phyloP scores from a whole-genome alignment of 1,140 invertebrate genomes.

The Drosophila yakuba region DNA sequence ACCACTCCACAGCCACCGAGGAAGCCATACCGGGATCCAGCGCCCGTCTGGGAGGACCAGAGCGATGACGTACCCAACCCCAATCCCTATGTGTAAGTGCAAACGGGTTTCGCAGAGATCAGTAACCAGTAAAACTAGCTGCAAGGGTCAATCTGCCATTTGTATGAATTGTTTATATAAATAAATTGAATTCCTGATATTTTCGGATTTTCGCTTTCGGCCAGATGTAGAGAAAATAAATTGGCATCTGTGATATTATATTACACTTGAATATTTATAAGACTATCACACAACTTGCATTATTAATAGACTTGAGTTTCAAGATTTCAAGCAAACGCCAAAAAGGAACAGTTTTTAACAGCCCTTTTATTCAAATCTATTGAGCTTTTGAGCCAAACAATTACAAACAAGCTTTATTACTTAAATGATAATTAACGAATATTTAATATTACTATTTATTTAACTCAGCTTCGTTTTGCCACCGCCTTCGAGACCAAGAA shows the following conservation, averaged over 20 bases:
- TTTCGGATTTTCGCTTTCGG: not conserved
- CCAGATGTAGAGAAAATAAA: not conserved
- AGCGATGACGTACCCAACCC: slow-evolving; percentile 86
- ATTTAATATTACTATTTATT: too few relatives aligned
- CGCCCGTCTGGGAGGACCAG: slow-evolving; percentile 87
- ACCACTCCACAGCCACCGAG: slow-evolving; percentile 84
- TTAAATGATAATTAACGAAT: too few relatives aligned
- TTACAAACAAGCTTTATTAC: too few relatives aligned
- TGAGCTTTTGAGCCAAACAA: too few relatives aligned
- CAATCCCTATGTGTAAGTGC: slow-evolving; percentile 86
- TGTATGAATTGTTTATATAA: slow-evolving; percentile 6
- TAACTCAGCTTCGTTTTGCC: slow-evolving; percentile 75
- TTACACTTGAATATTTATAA: not conserved
- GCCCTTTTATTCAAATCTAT: too few relatives aligned
- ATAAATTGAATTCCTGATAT: slow-evolving; percentile 7
- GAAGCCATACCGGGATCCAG: slow-evolving; percentile 85
- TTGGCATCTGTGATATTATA: not conserved
- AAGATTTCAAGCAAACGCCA: too few relatives aligned
- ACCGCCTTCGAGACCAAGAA: slow-evolving; percentile 79
- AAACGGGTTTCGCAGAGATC: slow-evolving; percentile 8
- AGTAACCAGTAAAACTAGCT: slow-evolving; percentile 29
- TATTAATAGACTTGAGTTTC: too few relatives aligned
- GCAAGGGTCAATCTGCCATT: slow-evolving; percentile 5
- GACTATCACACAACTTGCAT: not conserved
- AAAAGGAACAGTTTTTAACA: too few relatives aligned